phyloP scores from a whole-genome alignment of 2,888 invertebrate species.

The Ectobius pallidus region DNA sequence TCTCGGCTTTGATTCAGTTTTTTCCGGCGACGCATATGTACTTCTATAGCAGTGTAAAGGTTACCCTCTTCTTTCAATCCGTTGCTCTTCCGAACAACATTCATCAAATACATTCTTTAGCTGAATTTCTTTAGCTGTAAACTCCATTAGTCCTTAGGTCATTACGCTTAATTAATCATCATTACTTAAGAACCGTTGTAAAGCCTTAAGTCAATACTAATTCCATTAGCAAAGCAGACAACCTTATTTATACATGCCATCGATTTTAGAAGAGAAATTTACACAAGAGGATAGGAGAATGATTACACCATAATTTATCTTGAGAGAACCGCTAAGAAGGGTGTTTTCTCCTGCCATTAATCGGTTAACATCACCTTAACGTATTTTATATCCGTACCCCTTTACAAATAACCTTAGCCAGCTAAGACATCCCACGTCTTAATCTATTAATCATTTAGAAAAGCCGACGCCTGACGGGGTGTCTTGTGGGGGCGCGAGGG shows the following conservation, averaged over 20 bases:
- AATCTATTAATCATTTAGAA: conserved; percentile 21
- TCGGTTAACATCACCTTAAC: conserved; percentile 5
- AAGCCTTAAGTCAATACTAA: conserved; percentile 8
- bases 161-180: too few relatives aligned
- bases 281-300: neutral
- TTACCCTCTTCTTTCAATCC: too few relatives aligned
- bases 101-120: too few relatives aligned
- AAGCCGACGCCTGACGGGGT: conserved; percentile 4
- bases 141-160: too few relatives aligned
- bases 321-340: neutral
- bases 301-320: conserved; percentile 13
- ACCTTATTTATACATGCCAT: conserved; percentile 6
- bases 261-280: neutral
- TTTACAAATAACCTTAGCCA: neutral
- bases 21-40: too few relatives aligned
- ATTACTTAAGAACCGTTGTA: too few relatives aligned
- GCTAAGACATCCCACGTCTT: neutral
- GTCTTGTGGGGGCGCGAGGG: too few relatives aligned
- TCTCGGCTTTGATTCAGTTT: too few relatives aligned
- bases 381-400: conserved; percentile 19
- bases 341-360: neutral
- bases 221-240: neutral
- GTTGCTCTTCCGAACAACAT: too few relatives aligned
- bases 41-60: too few relatives aligned
- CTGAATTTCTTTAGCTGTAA: too few relatives aligned